A percentile compares a stretch with the other conserved stretches of the same genome.
Conservation (phyloP, 1,140 invertebrate species). For the Drosophila azteca region DNA sequence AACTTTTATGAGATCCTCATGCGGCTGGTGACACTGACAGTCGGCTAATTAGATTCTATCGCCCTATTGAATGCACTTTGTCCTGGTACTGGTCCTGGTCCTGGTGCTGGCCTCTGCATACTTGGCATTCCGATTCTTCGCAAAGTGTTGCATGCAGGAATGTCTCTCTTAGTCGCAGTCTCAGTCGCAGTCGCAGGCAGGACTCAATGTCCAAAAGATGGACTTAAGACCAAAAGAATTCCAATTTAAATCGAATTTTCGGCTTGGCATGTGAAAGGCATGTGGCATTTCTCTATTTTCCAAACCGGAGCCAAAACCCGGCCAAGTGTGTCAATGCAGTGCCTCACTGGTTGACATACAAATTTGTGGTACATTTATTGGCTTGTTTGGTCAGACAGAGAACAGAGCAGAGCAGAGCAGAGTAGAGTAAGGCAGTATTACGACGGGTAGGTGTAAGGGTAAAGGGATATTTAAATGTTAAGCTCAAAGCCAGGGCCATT, state of each 20-base stretch:
- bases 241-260: slow-evolving; percentile 80
- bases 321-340: slow-evolving; percentile 77
- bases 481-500: slow-evolving; percentile 60
- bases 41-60: slow-evolving; percentile 67
- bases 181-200: no score
- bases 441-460: neutral
- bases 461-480: slow-evolving; percentile 53
- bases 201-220: slow-evolving; percentile 10
- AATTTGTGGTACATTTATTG: slow-evolving; percentile 81
- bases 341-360: slow-evolving; percentile 72
- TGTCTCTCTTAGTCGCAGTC: neutral
- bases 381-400: slow-evolving; percentile 68
- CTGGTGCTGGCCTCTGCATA: slow-evolving; percentile 25
- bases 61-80: slow-evolving; percentile 38
- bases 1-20: slow-evolving; percentile 67
- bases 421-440: neutral
- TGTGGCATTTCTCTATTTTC: slow-evolving; percentile 53
- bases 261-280: slow-evolving; percentile 70
- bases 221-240: slow-evolving; percentile 58
- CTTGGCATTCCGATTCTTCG: slow-evolving; percentile 18
- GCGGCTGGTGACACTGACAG: slow-evolving; percentile 40
- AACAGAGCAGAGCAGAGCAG: no score
- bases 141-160: slow-evolving; percentile 8
- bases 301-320: slow-evolving; percentile 27
- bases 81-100: neutral